Evolutionary conservation across 2,888 invertebrate species (phyloP).

Genomic region (Micropterix aruncella): DNA sequence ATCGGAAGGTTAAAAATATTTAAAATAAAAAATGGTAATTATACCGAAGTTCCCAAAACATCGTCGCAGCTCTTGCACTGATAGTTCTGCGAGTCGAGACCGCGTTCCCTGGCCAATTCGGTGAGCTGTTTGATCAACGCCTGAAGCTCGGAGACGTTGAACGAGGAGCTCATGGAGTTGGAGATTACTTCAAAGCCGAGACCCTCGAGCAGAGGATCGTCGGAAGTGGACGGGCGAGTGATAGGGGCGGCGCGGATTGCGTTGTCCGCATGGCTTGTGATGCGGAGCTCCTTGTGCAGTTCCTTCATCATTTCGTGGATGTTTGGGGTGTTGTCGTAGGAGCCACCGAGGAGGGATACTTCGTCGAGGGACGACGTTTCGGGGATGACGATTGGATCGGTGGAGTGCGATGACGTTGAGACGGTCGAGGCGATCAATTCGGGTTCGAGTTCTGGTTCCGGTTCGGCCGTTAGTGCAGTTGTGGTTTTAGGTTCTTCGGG

Average conservation of each 20-base stretch:
- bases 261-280: background rate
- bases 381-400: conserved; percentile 35
- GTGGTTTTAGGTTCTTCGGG: conserved; percentile 3
- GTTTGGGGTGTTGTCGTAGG: conserved; percentile 34
- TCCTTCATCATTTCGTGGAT: conserved; percentile 46
- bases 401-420: conserved; percentile 35
- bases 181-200: conserved; percentile 46
- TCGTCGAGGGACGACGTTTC: conserved; percentile 17
- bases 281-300: conserved; percentile 25
- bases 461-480: background rate
- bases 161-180: conserved; percentile 33
- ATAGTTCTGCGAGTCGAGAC: conserved; percentile 77
- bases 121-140: conserved; percentile 52
- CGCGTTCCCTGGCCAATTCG: conserved; percentile 58
- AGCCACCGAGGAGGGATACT: conserved; percentile 17
- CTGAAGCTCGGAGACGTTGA: conserved; percentile 39
- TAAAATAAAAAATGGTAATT: background rate
- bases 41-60: conserved; percentile 27
- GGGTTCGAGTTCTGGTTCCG: background rate
- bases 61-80: conserved; percentile 62
- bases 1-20: too few species aligned
- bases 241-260: conserved; percentile 17
- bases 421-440: background rate
- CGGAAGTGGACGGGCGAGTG: conserved; percentile 21
- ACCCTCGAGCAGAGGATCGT: conserved; percentile 29